These are phyloP conservation scores for Orthosia incerta DNA, from an alignment of 2,888 invertebrate genomes.

Conservation along the genomic window DNA sequence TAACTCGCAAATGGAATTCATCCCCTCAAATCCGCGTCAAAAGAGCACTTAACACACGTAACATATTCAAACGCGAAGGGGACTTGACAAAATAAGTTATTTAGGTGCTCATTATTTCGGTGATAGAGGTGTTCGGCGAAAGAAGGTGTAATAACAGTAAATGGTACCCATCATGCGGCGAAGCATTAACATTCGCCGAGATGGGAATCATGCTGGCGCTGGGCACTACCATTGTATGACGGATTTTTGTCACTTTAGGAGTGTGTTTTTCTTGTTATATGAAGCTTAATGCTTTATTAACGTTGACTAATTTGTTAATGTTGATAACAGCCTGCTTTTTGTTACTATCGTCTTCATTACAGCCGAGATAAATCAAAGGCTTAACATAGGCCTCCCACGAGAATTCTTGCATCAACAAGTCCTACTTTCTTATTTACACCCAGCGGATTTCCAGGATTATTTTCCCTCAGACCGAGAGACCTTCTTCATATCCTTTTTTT, in stretches of 20 bases:
- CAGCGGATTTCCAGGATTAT: not conserved
- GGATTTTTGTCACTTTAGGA: constrained; percentile 34
- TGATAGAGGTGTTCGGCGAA: constrained; percentile 81
- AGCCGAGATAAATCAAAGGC: not conserved
- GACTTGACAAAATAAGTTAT: constrained; percentile 83
- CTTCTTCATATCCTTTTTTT: too few relatives aligned
- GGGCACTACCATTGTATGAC: constrained; percentile 67
- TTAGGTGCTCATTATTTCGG: constrained; percentile 82
- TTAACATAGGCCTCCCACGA: not conserved
- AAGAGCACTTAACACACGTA: constrained; percentile 66
- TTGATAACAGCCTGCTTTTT: not conserved
- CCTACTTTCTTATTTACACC: not conserved
- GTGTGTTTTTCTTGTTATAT: not conserved
- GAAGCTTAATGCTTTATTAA: not conserved
- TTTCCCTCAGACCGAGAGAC: not conserved
- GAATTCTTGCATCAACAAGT: not conserved
- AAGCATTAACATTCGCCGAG: constrained; percentile 81
- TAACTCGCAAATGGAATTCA: constrained; percentile 66
- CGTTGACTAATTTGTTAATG: not conserved
- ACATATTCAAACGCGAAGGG: constrained; percentile 71
- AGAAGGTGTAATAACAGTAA: constrained; percentile 84
- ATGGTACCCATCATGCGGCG: constrained; percentile 80
- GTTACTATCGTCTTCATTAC: not conserved
- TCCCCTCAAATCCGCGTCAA: constrained; percentile 64
- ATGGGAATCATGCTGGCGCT: constrained; percentile 71